A percentile compares a stretch with the other conserved stretches of the same genome.
Evolutionary conservation across 2,888 invertebrate species (phyloP).

Genomic region (Limenitis camilla): DNA sequence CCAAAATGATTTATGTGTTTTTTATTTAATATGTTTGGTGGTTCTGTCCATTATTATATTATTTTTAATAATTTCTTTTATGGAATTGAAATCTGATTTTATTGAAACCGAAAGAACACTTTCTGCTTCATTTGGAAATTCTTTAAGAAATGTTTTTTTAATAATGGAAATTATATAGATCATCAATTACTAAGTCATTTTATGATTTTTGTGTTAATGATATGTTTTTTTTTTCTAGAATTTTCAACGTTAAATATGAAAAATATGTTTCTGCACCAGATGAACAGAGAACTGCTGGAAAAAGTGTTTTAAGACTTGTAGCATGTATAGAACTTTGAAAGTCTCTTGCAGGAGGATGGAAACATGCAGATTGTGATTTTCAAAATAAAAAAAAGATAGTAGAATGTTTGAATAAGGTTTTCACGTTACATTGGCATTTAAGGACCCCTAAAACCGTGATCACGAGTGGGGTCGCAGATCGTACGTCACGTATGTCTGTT

Average conservation of each 20-base stretch:
- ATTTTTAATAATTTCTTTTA: no score
- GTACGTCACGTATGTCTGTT: constrained; percentile 7
- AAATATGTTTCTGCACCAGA: no score
- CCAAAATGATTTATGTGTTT: background rate
- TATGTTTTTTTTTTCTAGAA: no score
- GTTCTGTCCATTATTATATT: background rate
- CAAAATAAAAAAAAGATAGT: background rate
- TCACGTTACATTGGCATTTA: background rate
- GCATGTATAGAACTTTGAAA: no score
- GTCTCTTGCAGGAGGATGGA: no score
- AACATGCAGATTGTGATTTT: no score
- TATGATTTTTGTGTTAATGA: no score
- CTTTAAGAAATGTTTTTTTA: background rate
- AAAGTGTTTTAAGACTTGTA: no score
- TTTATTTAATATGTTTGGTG: background rate
- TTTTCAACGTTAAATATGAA: no score
- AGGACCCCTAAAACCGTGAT: constrained; percentile 4
- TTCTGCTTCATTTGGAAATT: background rate
- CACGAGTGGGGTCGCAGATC: constrained; percentile 8
- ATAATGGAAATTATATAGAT: background rate
- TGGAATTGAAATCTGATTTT: no score
- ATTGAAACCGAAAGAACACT: background rate
- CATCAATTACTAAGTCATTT: no score
- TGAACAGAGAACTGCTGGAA: no score
- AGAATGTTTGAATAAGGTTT: background rate